These are phyloP conservation scores for Sinocyclocheilus rhinocerous DNA, from an alignment of 2,113 vertebrate genomes.

Conservation along the genomic window DNA sequence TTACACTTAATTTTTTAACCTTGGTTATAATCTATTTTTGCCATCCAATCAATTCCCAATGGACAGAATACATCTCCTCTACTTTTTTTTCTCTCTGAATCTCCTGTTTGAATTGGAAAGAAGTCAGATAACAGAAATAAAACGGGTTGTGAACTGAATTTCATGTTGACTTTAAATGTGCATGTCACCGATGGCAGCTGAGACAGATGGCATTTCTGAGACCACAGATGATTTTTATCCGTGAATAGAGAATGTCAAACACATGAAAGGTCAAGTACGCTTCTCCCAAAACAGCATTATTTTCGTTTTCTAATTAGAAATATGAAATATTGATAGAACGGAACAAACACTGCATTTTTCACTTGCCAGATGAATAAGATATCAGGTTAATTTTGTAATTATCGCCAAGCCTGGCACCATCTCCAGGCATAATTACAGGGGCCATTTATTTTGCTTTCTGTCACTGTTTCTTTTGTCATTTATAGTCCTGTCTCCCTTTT, in stretches of 20 bases:
- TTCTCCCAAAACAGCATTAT: constrained; percentile 2
- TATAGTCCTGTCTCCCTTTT: constrained; percentile 59
- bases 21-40: neutral
- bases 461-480: constrained; percentile 58
- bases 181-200: neutral
- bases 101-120: neutral
- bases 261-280: neutral
- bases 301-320: constrained; percentile 37
- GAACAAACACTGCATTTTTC: constrained; percentile 45
- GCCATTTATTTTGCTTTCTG: constrained; percentile 66
- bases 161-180: neutral
- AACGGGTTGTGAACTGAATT: neutral
- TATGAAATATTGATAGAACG: constrained; percentile 48
- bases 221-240: neutral
- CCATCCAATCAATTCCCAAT: neutral
- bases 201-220: constrained; percentile 13
- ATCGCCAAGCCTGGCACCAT: constrained; percentile 62
- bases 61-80: neutral
- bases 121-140: constrained; percentile 7
- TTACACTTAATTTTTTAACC: neutral
- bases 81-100: neutral
- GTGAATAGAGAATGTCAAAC: neutral
- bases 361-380: constrained; percentile 53
- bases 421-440: constrained; percentile 66
- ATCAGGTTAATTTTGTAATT: constrained; percentile 71